A percentile compares a stretch with the other conserved stretches of the same genome.
Conservation (phyloP, 2,113 vertebrate species). For the Engystomops pustulosus region DNA sequence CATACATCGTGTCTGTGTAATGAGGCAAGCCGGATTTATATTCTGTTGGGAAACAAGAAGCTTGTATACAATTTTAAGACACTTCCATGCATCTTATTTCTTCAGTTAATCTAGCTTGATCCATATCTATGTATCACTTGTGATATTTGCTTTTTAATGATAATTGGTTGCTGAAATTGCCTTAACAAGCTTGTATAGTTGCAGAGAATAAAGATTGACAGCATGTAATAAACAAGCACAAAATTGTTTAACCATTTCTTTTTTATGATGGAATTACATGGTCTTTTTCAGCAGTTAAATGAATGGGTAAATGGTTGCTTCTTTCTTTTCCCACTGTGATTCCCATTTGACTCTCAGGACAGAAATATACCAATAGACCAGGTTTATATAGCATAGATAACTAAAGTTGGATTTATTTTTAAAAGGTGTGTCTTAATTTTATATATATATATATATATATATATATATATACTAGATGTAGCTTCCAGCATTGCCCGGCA, state of each 20-base stretch:
- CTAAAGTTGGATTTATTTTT: no score
- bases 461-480: no score
- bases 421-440: no score
- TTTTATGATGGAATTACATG: not conserved
- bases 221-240: no score
- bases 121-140: not conserved
- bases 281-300: not conserved
- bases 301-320: no score
- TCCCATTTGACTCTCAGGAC: no score
- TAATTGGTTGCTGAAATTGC: not conserved
- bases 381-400: no score
- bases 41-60: constrained; percentile 41
- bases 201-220: no score
- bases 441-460: no score
- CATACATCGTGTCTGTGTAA: constrained; percentile 44
- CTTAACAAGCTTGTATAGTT: not conserved
- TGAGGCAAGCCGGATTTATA: constrained; percentile 43
- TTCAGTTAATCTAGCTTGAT: not conserved
- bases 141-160: not conserved
- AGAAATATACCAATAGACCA: no score
- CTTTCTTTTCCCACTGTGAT: no score
- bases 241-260: not conserved
- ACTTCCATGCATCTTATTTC: constrained; percentile 1
- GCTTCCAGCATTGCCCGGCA: no score
- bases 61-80: constrained; percentile 30